phyloP scores from a whole-genome alignment of 30 jellyfish, hydroid and myxozoan genomes.

The Aurelia aurita region DNA sequence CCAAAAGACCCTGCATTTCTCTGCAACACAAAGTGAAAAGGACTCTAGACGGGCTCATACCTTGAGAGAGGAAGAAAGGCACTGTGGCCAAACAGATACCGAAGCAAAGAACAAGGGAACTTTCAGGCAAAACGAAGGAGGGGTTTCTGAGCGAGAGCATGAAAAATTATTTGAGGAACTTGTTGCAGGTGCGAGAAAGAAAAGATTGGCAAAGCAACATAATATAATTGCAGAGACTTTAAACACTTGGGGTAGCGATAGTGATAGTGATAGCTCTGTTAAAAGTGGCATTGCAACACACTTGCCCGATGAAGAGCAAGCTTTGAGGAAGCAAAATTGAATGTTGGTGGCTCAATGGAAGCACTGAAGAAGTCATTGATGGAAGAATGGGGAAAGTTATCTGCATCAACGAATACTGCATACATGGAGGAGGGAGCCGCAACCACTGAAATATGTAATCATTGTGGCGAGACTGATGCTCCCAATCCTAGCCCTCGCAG shows the following conservation, averaged over 20 bases:
- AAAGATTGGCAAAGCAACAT: background rate
- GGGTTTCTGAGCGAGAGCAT: background rate
- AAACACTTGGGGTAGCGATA: background rate
- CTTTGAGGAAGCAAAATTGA: background rate
- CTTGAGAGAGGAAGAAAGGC: background rate
- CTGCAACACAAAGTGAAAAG: slow-evolving; percentile 36
- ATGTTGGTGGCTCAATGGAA: slow-evolving; percentile 1
- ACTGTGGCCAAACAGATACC: background rate
- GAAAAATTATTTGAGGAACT: background rate
- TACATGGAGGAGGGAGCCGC: background rate
- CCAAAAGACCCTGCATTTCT: background rate
- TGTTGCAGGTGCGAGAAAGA: background rate
- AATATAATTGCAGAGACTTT: background rate
- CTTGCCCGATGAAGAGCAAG: background rate
- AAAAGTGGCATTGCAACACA: background rate
- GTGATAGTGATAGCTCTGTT: background rate
- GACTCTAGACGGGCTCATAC: background rate
- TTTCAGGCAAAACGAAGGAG: background rate
- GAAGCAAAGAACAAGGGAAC: background rate
- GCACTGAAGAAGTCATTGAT: background rate
- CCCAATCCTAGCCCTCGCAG: slow-evolving; percentile 5
- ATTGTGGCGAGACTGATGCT: slow-evolving; percentile 8
- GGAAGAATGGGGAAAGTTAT: background rate
- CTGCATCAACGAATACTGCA: background rate
- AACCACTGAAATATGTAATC: background rate